phyloP scores from a whole-genome alignment of 2,888 invertebrate species.

The Maniola hyperantus region DNA sequence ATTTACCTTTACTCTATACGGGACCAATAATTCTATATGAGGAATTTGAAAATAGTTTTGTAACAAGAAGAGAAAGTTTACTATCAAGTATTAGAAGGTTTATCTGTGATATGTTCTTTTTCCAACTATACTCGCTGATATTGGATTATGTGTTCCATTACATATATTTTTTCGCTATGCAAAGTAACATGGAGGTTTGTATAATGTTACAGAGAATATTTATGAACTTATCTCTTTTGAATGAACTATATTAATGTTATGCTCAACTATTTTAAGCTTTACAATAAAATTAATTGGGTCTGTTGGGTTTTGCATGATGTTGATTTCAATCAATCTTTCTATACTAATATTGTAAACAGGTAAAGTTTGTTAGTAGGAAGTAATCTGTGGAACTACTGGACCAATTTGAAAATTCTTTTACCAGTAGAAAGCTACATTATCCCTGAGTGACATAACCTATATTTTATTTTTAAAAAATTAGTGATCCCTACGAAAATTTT shows the following conservation, averaged over 20 bases:
- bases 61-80: conserved; percentile 49
- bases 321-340: no score
- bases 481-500: no score
- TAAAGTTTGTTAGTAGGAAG: no score
- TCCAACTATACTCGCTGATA: conserved; percentile 86
- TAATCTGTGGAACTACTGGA: no score
- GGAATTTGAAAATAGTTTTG: conserved; percentile 83
- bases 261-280: neutral
- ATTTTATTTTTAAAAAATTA: no score
- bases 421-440: no score
- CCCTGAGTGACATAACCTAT: no score
- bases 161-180: conserved; percentile 91
- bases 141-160: conserved; percentile 89
- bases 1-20: conserved; percentile 90
- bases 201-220: neutral
- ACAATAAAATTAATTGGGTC: neutral
- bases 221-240: neutral
- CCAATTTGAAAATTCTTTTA: no score
- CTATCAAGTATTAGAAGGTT: conserved; percentile 66
- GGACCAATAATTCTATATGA: conserved; percentile 93
- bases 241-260: neutral
- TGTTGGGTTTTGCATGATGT: neutral
- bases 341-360: no score
- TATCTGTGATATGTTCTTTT: conserved; percentile 77
- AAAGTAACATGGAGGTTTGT: conserved; percentile 84